Evolutionary conservation across 2,797 vertebrate genomes (phyloP), one percentile per base, ranked within the genome.

Genomic region (Sebastes hubbsi): DNA sequence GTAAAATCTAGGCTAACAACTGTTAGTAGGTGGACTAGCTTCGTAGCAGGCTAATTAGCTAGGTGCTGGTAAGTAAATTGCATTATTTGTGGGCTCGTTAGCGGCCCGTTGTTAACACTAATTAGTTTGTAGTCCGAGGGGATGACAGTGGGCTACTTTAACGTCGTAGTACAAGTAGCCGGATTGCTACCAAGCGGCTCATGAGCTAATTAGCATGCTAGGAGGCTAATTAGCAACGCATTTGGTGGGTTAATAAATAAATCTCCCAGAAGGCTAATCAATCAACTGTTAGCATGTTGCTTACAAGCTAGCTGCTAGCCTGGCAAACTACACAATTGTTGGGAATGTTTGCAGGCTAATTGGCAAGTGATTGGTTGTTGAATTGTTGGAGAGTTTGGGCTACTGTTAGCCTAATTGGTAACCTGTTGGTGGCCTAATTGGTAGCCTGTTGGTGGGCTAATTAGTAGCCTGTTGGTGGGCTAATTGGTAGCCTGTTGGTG

Each of bases 11-110:
- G 8, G 61, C 27, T 22, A 55, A 60, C 12, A 56, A 18, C 64
- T 4, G 74, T 84, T 85, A 85, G 82, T 82, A 54, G 58, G 32
- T 12, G 29, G 52, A 67, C 56, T 49, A 46, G 69, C 55, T 32
- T 64, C 27, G 75, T 12, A 60, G 49, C 54, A 25, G 14, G 79
- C 54, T 75, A 75, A 46, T 55, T 24, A 27, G 25, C 79, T 54
- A 78, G 20, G 10, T 75, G 70, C 74, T 71, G 20, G 24, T 85
- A 4, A 73, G 36, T 76, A 7, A 13, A 34, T 42, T 12, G 27
- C 4, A 24, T 34, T 8, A 46, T 27, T 8, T 22, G n/a, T 13
- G 14, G 52, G 42, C n/a, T 30, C 29, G 75, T 76, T 81, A 82
- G 78, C 72, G 25, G 61, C 62, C 52, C 1, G 1, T 4, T 18